These are phyloP conservation scores for Canis aureus DNA, from an alignment of 2,113 vertebrate species.

Conservation along the genomic window DNA sequence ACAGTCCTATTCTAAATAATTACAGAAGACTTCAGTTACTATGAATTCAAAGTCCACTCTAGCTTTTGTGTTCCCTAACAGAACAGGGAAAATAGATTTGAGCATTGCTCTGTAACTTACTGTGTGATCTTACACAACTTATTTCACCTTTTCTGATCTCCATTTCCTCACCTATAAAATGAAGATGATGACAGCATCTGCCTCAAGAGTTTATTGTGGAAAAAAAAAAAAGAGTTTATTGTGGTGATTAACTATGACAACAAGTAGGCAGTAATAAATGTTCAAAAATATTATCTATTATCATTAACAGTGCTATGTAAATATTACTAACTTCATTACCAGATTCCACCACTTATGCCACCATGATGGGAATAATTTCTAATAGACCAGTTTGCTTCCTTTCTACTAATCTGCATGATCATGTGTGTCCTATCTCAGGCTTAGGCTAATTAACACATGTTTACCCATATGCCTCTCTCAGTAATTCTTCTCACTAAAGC, in stretches of 20 bases:
- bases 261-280: neutral
- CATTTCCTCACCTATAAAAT: neutral
- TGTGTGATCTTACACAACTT: neutral
- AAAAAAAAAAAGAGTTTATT: neutral
- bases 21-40: neutral
- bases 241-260: neutral
- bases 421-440: neutral
- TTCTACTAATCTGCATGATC: neutral
- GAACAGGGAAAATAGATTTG: neutral
- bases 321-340: neutral
- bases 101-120: neutral
- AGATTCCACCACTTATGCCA: neutral
- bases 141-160: neutral
- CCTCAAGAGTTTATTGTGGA: neutral
- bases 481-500: neutral
- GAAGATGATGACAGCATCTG: neutral
- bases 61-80: neutral
- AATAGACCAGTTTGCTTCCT: neutral
- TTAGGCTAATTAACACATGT: neutral
- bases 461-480: neutral
- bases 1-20: neutral
- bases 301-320: neutral
- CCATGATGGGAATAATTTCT: neutral
- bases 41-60: neutral
- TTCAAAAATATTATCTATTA: neutral